Conservation (phyloP, 2,797 vertebrate genomes). For the Alectoris magna region DNA sequence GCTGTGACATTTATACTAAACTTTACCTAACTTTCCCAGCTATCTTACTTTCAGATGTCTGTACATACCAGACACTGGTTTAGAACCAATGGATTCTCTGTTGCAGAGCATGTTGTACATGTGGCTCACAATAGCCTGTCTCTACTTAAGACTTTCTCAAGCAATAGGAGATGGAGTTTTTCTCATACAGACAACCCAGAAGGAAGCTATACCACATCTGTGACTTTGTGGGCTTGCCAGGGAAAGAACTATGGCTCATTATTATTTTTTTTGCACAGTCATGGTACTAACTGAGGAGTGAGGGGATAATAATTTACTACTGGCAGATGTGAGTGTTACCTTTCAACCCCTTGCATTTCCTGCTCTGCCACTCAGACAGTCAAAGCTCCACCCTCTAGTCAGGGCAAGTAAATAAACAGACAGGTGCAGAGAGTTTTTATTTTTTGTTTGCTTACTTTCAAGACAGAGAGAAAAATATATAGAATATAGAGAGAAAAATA, state of each 20-base stretch:
- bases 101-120: not conserved
- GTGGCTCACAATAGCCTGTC: fast-evolving
- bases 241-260: not conserved
- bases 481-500: not conserved
- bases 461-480: not conserved
- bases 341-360: not conserved
- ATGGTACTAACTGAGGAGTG: not conserved
- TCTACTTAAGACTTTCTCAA: not conserved
- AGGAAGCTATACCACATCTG: not conserved
- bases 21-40: not conserved
- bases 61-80: fast-evolving
- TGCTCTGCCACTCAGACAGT: not conserved
- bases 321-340: not conserved
- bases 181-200: not conserved
- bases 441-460: not conserved
- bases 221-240: not conserved
- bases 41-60: not conserved
- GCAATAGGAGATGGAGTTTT: not conserved
- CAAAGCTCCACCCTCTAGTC: not conserved
- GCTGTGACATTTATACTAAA: not conserved
- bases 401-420: not conserved
- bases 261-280: not conserved
- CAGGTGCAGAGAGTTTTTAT: not conserved
- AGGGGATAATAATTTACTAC: not conserved
- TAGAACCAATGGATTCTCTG: not conserved